Evolutionary conservation across 2,888 invertebrate species (phyloP).

Genomic region (Drosophila yooni): DNA sequence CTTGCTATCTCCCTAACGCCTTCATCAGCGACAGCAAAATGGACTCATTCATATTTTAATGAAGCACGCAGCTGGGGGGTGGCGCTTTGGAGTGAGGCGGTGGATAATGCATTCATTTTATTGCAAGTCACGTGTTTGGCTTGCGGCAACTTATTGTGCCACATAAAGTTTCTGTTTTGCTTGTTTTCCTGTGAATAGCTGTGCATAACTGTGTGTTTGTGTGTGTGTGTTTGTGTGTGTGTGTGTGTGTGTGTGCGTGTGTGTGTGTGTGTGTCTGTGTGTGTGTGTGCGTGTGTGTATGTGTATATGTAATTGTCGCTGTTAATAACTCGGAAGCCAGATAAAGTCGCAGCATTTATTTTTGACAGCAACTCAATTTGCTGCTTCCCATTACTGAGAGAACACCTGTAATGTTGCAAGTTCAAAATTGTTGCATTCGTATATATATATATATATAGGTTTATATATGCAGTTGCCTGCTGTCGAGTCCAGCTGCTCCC

Average conservation of each 20-base stretch:
- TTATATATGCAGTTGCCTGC: neutral
- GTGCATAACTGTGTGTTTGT: neutral
- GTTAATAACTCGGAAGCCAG: slow-evolving; percentile 21
- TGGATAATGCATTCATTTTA: neutral
- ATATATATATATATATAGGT: neutral
- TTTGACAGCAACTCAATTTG: slow-evolving; percentile 6
- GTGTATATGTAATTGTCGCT: slow-evolving; percentile 13
- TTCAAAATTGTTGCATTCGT: neutral
- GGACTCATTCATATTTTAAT: neutral
- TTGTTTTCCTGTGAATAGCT: neutral
- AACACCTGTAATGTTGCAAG: neutral
- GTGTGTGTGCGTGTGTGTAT: slow-evolving; percentile 7
- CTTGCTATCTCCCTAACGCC: neutral
- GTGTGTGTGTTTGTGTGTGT: neutral
- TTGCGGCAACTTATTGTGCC: slow-evolving; percentile 40
- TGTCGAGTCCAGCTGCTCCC: neutral
- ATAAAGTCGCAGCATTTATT: slow-evolving; percentile 17
- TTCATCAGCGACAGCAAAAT: neutral
- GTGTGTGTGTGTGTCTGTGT: slow-evolving; percentile 6
- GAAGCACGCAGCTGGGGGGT: neutral
- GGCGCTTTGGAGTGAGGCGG: neutral
- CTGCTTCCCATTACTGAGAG: neutral
- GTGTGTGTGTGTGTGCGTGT: neutral
- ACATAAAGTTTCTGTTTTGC: slow-evolving; percentile 1
- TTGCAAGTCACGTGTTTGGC: slow-evolving; percentile 35